Evolutionary conservation across 2,113 vertebrate genomes (phyloP).

Genomic region (Porphyrio hochstetteri): DNA sequence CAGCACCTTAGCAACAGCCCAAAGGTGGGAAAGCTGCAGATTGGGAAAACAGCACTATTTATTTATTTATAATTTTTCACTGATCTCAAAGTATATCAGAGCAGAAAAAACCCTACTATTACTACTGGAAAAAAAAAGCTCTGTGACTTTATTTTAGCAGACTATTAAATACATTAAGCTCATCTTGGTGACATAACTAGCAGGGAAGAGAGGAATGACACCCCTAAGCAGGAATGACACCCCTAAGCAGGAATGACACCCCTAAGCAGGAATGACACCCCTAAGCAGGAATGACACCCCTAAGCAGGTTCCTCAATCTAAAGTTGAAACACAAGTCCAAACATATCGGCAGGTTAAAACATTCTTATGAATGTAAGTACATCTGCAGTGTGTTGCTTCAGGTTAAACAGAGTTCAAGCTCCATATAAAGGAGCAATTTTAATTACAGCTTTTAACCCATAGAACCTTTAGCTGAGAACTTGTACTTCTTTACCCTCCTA

Average conservation of each 20-base stretch:
- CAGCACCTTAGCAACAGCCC: not conserved
- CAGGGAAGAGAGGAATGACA: not conserved
- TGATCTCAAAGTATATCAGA: not conserved
- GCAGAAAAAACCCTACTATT: not conserved
- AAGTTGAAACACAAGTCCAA: not conserved
- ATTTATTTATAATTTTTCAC: not conserved
- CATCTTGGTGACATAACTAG: not conserved
- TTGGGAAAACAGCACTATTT: not conserved
- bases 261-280: not conserved
- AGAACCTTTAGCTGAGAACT: not conserved
- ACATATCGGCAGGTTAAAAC: not conserved
- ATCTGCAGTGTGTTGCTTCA: not conserved
- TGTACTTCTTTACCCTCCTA: not conserved
- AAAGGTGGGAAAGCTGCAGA: not conserved
- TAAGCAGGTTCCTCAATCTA: not conserved
- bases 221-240: too few species aligned
- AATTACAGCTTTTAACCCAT: not conserved
- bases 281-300: too few species aligned
- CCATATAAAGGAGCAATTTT: not conserved
- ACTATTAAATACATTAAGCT: not conserved
- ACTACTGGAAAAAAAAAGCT: not conserved
- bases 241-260: too few species aligned
- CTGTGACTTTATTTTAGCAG: not conserved
- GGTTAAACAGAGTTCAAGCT: not conserved
- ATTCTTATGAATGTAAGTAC: not conserved